Evolutionary conservation across 2,797 vertebrate species (phyloP).

Genomic region (Heteromormyrus szaboi): DNA sequence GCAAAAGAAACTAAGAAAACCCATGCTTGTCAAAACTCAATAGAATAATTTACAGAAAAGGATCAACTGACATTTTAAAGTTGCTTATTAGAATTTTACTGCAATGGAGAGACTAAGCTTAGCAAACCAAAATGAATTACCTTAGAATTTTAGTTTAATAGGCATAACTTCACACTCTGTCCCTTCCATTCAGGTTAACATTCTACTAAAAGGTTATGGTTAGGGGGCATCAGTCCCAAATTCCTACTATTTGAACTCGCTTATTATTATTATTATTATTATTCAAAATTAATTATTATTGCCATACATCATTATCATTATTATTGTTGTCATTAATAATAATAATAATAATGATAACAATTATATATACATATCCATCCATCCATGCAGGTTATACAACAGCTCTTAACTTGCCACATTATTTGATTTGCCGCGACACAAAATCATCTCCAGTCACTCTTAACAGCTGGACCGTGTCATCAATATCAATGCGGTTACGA

Average conservation of each 20-base stretch:
- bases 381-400: background rate
- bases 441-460: background rate
- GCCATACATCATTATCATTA: background rate
- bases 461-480: background rate
- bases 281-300: too few relatives aligned
- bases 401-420: background rate
- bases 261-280: background rate
- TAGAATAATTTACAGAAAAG: background rate
- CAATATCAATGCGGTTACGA: background rate
- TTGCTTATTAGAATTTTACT: background rate
- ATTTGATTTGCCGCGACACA: background rate
- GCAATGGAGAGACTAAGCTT: background rate
- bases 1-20: background rate
- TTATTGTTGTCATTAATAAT: background rate
- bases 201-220: background rate
- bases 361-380: background rate
- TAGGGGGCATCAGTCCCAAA: background rate
- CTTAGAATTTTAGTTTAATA: background rate
- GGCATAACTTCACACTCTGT: background rate
- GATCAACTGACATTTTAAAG: background rate
- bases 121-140: background rate
- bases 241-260: background rate
- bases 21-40: background rate
- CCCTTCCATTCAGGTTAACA: background rate
- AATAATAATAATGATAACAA: too few relatives aligned